Conservation (phyloP, 2,888 invertebrate genomes). For the Platycnemis pennipes region DNA sequence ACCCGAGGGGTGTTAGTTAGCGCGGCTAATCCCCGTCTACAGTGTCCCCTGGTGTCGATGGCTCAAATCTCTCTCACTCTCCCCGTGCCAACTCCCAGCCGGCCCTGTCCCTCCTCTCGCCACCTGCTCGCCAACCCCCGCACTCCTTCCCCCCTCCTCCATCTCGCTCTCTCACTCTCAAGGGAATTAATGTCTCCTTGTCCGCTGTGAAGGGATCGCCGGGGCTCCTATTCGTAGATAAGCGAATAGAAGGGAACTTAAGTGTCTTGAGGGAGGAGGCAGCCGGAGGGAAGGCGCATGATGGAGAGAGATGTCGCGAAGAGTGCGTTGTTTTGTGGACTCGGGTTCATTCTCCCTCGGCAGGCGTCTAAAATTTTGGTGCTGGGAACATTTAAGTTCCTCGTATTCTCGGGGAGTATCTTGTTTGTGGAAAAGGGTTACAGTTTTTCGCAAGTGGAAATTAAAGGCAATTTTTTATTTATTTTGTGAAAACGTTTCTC, state of each 20-base stretch:
- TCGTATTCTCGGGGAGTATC: too few relatives aligned
- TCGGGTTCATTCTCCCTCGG: too few relatives aligned
- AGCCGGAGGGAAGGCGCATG: too few relatives aligned
- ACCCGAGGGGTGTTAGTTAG: conserved; percentile 50
- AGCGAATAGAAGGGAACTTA: conserved; percentile 3
- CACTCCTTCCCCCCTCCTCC: background rate
- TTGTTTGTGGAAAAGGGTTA: too few relatives aligned
- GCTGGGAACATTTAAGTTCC: background rate
- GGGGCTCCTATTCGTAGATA: background rate
- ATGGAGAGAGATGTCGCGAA: too few relatives aligned
- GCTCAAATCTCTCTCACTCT: conserved; percentile 23
- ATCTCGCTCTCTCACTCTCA: background rate
- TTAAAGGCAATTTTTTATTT: too few relatives aligned
- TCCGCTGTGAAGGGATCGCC: background rate
- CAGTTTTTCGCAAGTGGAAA: too few relatives aligned
- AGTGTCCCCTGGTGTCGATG: conserved; percentile 26
- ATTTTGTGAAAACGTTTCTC: too few relatives aligned
- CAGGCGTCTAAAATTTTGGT: too few relatives aligned
- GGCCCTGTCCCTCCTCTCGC: background rate
- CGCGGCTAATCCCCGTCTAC: conserved; percentile 44
- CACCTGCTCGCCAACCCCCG: background rate
- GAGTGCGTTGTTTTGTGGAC: too few relatives aligned
- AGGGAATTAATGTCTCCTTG: conserved; percentile 28
- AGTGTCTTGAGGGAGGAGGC: background rate
- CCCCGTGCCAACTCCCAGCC: background rate